Evolutionary conservation across 2,888 invertebrate genomes (phyloP).

Genomic region (Embidobia sp.): DNA sequence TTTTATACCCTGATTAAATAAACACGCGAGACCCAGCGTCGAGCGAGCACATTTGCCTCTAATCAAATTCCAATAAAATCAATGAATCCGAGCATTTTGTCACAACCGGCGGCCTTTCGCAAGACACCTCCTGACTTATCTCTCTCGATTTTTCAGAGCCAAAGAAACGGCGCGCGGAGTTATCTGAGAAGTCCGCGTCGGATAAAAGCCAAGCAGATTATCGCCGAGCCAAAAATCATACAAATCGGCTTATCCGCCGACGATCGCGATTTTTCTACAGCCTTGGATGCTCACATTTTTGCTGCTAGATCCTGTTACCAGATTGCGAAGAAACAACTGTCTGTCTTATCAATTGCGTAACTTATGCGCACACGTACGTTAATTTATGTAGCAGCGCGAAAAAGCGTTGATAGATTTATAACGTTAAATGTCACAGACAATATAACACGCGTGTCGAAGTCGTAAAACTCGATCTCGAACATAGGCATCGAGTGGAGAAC

Average conservation of each 20-base stretch:
- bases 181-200: not conserved
- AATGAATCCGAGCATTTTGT: not conserved
- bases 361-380: conserved; percentile 25
- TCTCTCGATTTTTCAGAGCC: not conserved
- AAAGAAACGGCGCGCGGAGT: not conserved
- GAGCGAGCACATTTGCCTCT: not conserved
- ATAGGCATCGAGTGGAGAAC: conserved; percentile 17
- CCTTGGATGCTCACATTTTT: conserved; percentile 46
- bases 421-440: conserved; percentile 47
- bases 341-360: conserved; percentile 57
- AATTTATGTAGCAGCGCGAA: conserved; percentile 39
- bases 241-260: conserved; percentile 14
- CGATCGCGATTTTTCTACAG: conserved; percentile 29
- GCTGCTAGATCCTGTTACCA: conserved; percentile 43
- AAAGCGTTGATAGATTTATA: conserved; percentile 47
- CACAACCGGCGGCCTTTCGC: not conserved
- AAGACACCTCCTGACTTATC: not conserved
- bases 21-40: not conserved
- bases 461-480: conserved; percentile 33
- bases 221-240: conserved; percentile 3
- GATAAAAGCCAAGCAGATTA: not conserved
- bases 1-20: conserved; percentile 5
- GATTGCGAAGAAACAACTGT: conserved; percentile 51
- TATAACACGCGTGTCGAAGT: conserved; percentile 26
- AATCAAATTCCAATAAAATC: conserved; percentile 8